Evolutionary conservation across 1,140 invertebrate genomes (phyloP).

Genomic region (Drosophila pachea): DNA sequence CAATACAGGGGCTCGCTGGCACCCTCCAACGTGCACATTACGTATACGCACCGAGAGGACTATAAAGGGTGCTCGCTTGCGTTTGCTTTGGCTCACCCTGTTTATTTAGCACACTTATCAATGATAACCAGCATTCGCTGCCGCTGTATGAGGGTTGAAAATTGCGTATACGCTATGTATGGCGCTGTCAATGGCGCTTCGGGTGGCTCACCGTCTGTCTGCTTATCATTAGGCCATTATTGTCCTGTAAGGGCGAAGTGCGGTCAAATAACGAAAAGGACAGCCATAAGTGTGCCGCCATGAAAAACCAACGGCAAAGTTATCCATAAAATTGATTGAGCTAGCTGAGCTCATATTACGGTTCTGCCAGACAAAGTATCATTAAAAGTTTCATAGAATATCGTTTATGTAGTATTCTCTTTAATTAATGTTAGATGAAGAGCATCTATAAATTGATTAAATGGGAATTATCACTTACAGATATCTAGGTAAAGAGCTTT

Average conservation of each 20-base stretch:
- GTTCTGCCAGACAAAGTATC: too few relatives aligned
- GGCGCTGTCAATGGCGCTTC: slow-evolving; percentile 9
- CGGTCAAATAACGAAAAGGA: not conserved
- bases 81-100: not conserved
- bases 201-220: slow-evolving; percentile 10
- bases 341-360: not conserved
- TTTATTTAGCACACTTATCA: slow-evolving; percentile 38
- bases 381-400: too few relatives aligned
- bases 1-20: slow-evolving; percentile 24
- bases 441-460: too few relatives aligned
- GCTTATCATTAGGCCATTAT: slow-evolving; percentile 45
- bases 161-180: slow-evolving; percentile 63
- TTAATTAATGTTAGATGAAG: too few relatives aligned
- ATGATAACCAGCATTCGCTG: slow-evolving; percentile 48
- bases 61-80: not conserved
- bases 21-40: not conserved
- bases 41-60: not conserved
- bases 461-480: too few relatives aligned
- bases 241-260: slow-evolving; percentile 2
- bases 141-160: slow-evolving; percentile 48
- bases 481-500: too few relatives aligned
- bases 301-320: not conserved
- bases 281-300: not conserved
- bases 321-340: not conserved
- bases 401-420: too few relatives aligned